These are phyloP conservation scores for Acanthaster planci DNA, from an alignment of 35 echinoderm and acorn worm genomes.

Conservation along the genomic window DNA sequence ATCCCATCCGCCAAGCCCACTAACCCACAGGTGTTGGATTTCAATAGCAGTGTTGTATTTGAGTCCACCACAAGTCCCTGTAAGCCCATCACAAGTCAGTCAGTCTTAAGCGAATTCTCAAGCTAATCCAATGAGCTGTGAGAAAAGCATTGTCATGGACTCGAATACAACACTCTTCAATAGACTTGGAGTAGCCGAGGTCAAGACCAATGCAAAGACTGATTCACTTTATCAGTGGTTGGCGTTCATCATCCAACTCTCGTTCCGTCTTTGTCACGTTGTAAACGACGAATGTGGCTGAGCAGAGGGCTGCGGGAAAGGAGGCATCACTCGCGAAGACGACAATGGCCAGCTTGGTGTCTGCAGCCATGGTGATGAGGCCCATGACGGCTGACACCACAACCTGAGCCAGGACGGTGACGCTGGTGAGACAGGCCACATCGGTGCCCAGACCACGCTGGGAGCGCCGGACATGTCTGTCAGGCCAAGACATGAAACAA, in stretches of 20 bases:
- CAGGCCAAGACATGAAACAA: constrained; percentile 45
- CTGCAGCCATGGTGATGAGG: constrained; percentile 50
- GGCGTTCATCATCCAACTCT: neutral
- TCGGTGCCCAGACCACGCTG: constrained; percentile 78
- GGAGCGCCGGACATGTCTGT: constrained; percentile 65
- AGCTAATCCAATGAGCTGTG: too few species aligned
- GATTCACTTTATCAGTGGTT: neutral
- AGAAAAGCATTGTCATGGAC: too few species aligned
- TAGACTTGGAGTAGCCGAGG: too few species aligned
- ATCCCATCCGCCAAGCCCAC: too few species aligned
- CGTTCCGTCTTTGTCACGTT: constrained; percentile 14
- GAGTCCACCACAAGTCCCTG: too few species aligned
- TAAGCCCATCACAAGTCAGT: too few species aligned
- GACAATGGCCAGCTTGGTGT: constrained; percentile 70
- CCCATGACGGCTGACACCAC: constrained; percentile 75
- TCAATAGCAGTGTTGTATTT: too few species aligned
- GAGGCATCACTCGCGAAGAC: constrained; percentile 54
- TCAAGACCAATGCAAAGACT: too few species aligned
- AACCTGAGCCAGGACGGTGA: constrained; percentile 84
- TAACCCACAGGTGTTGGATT: too few species aligned
- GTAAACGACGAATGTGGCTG: constrained; percentile 73
- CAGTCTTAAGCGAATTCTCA: too few species aligned
- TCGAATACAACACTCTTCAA: too few species aligned
- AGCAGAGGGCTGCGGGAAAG: constrained; percentile 66
- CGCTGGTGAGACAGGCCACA: constrained; percentile 66